phyloP scores from a whole-genome alignment of 2,113 vertebrate genomes.

The Rhinopomastus cyanomelas region DNA sequence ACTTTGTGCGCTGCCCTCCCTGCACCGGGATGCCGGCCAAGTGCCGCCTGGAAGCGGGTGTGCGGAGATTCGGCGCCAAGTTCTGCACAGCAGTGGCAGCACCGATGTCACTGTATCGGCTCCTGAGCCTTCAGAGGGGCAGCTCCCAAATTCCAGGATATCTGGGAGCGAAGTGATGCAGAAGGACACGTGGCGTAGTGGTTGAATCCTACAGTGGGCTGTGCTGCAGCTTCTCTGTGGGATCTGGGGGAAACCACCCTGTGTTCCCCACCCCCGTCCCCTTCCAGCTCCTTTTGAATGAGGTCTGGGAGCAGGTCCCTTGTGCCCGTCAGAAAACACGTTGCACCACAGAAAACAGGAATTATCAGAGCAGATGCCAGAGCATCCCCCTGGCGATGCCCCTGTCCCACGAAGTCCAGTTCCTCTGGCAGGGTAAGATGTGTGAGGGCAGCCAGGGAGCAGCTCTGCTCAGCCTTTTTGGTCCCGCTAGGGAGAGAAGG shows the following conservation, averaged over 20 bases:
- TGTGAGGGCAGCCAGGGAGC: neutral
- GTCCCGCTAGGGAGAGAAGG: neutral
- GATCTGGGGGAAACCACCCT: rapidly evolving
- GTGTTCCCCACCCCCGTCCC: neutral
- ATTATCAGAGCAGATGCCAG: rapidly evolving
- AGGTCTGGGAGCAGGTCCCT: neutral
- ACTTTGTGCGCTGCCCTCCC: neutral
- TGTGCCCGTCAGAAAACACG: neutral
- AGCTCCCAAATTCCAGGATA: neutral
- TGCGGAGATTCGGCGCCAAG: rapidly evolving
- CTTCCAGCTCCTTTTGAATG: neutral
- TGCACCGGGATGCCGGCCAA: neutral
- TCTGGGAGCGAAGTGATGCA: rapidly evolving
- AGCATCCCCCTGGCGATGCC: neutral
- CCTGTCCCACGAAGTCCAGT: rapidly evolving
- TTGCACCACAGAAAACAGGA: rapidly evolving
- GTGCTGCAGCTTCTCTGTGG: rapidly evolving
- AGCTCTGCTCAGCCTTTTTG: neutral
- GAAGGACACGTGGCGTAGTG: neutral
- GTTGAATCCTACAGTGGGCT: neutral
- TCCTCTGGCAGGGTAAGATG: neutral
- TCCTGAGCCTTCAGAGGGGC: neutral
- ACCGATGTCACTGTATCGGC: rapidly evolving
- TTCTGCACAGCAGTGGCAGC: rapidly evolving
- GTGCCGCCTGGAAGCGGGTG: neutral